Evolutionary conservation across 2,113 vertebrate species (phyloP).

Genomic region (Eretmochelys imbricata): DNA sequence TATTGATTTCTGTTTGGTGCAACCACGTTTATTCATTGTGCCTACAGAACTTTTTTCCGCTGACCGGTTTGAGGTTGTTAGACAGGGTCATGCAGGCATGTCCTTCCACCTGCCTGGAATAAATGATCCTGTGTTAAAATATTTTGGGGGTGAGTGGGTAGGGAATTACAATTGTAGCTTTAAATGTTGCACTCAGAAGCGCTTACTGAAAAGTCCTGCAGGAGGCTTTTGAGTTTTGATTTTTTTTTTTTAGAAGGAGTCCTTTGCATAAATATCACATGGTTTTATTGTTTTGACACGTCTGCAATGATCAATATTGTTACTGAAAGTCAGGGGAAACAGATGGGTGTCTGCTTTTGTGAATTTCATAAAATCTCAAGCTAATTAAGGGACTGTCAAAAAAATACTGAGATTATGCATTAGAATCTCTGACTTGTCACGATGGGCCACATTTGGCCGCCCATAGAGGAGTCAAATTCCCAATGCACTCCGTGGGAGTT

Average conservation of each 20-base stretch:
- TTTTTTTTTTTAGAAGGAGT: conserved; percentile 32
- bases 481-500: background rate
- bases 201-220: conserved; percentile 13
- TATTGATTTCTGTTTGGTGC: background rate
- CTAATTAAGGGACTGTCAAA: conserved; percentile 67
- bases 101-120: background rate
- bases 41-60: background rate
- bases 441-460: background rate
- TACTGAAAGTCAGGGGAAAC: conserved; percentile 65
- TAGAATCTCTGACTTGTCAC: background rate
- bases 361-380: conserved; percentile 66
- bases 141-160: conserved; percentile 18
- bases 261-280: conserved; percentile 66
- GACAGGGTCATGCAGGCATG: background rate
- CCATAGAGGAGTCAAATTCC: background rate
- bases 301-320: conserved; percentile 70
- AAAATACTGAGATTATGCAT: background rate
- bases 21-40: background rate
- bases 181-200: conserved; percentile 50
- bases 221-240: conserved; percentile 56
- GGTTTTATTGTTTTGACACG: conserved; percentile 75
- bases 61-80: background rate
- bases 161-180: conserved; percentile 25
- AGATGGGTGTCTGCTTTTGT: conserved; percentile 70
- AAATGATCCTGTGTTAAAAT: conserved; percentile 43